Conservation (phyloP, 2,888 invertebrate species). For the Saturnia japonica region DNA sequence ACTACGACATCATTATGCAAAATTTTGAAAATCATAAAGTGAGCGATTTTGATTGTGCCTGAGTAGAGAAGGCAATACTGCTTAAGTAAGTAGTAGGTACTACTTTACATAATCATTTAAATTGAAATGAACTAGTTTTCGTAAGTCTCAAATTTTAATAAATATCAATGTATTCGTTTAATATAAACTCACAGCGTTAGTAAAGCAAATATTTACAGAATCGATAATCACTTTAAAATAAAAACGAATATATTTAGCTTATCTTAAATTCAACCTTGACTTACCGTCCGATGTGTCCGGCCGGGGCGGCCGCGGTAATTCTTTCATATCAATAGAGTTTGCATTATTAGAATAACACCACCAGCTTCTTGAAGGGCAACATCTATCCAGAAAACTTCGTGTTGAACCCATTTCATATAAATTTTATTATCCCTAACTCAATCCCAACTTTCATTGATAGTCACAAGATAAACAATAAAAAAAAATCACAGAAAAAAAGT, state of each 20-base stretch:
- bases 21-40: not conserved
- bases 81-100: not conserved
- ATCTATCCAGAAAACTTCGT: conserved; percentile 57
- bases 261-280: conserved; percentile 41
- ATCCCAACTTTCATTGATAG: conserved; percentile 33
- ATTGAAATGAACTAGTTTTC: not conserved
- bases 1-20: not conserved
- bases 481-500: not conserved
- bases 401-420: conserved; percentile 60
- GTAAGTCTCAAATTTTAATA: not conserved
- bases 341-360: conserved; percentile 51
- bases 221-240: conserved; percentile 37
- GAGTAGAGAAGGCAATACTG: not conserved
- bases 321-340: conserved; percentile 65
- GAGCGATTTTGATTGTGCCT: not conserved
- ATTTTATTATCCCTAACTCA: conserved; percentile 19
- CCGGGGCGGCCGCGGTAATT: conserved; percentile 66
- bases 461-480: conserved; percentile 28
- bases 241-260: conserved; percentile 21
- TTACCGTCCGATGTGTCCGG: conserved; percentile 60
- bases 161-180: not conserved
- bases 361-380: conserved; percentile 48
- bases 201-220: conserved; percentile 8
- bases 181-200: not conserved
- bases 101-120: not conserved